Evolutionary conservation across 2,797 vertebrate genomes (phyloP).

Genomic region (Mionectes olivaceus): DNA sequence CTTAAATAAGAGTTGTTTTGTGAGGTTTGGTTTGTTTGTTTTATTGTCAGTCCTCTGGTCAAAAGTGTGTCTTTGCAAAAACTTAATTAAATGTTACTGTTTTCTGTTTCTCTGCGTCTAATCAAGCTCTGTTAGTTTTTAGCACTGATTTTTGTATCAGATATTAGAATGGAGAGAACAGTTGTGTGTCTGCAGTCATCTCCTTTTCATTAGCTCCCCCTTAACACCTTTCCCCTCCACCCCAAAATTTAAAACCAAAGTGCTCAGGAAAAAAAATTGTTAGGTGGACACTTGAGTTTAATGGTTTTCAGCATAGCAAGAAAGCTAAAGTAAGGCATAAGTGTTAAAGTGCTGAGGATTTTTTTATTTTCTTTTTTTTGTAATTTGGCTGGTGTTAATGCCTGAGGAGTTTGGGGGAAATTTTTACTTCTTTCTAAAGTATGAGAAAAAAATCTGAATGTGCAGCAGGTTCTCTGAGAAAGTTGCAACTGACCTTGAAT

Average conservation of each 20-base stretch:
- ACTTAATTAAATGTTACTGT: neutral
- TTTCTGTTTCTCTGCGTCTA: constrained; percentile 29
- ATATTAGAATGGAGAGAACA: neutral
- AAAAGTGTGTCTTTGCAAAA: neutral
- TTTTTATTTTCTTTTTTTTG: neutral
- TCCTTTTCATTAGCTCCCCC: neutral
- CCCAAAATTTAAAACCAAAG: neutral
- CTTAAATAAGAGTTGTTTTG: neutral
- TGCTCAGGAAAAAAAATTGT: neutral
- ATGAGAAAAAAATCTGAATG: neutral
- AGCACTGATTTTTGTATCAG: neutral
- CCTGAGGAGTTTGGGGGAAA: neutral
- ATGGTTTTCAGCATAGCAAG: neutral
- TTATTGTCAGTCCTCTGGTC: neutral
- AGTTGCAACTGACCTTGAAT: neutral
- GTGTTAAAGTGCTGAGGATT: neutral
- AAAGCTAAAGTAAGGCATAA: neutral
- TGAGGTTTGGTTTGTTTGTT: neutral
- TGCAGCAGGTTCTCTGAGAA: neutral
- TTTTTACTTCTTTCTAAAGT: neutral
- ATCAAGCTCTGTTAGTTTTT: neutral
- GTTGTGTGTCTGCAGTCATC: neutral
- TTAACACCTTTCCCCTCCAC: neutral
- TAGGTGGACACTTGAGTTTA: neutral
- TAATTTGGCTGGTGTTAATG: neutral